Percentiles rank a stretch among this genome's conserved stretches.
phyloP scores from a whole-genome alignment of 2,888 invertebrate genomes.

The Dilophus febrilis region DNA sequence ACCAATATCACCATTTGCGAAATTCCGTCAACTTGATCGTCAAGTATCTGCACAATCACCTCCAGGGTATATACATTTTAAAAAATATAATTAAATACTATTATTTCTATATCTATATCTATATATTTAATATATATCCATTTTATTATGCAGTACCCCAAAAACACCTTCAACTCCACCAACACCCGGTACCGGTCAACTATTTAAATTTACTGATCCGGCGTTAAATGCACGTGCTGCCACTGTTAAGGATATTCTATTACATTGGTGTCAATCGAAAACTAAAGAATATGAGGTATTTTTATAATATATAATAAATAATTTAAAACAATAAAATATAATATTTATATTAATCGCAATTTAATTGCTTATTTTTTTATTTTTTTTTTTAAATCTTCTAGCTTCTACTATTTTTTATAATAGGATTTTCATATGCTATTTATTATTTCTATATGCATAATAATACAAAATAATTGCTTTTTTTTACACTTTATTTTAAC shows the following conservation, averaged over 20 bases:
- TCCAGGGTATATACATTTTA: too few relatives aligned
- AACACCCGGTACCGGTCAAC: constrained; percentile 47
- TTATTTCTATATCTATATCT: too few relatives aligned
- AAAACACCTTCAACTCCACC: constrained; percentile 45
- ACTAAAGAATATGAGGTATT: constrained; percentile 92
- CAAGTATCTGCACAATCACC: constrained; percentile 58
- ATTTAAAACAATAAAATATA: not conserved
- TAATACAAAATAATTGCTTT: too few relatives aligned
- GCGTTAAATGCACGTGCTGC: constrained; percentile 79
- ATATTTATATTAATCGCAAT: too few relatives aligned
- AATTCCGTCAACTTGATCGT: constrained; percentile 81
- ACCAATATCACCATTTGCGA: constrained; percentile 75
- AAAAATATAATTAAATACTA: too few relatives aligned
- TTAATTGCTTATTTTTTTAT: too few relatives aligned
- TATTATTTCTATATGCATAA: too few relatives aligned
- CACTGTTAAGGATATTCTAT: constrained; percentile 90
- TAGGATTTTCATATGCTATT: too few relatives aligned
- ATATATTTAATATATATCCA: constrained; percentile 15
- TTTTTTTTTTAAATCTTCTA: too few relatives aligned
- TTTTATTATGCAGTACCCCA: constrained; percentile 58
- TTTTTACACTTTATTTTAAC: too few relatives aligned
- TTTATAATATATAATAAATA: constrained; percentile 17
- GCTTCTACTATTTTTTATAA: too few relatives aligned
- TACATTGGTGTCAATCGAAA: constrained; percentile 95
- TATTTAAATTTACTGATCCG: constrained; percentile 84